These are phyloP conservation scores for Eurytemora carolleeae DNA, from an alignment of 1,140 invertebrate genomes.

Conservation along the genomic window DNA sequence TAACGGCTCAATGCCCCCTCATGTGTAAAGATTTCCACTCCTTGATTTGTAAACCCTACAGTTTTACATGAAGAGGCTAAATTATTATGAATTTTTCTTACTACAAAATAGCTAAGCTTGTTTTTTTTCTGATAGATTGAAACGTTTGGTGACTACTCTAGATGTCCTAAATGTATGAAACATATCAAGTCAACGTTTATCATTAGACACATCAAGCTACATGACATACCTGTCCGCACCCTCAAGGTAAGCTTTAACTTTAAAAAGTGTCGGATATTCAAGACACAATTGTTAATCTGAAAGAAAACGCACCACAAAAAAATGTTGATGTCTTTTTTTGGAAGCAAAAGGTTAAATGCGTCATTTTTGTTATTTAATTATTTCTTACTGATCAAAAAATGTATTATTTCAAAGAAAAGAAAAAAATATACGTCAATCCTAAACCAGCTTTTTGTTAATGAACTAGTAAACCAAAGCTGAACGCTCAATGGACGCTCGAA, in stretches of 20 bases:
- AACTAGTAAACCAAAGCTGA: neutral
- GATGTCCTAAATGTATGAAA: slow-evolving; percentile 1
- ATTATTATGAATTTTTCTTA: too few species aligned
- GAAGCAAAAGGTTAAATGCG: too few species aligned
- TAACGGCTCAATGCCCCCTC: too few species aligned
- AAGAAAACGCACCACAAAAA: neutral
- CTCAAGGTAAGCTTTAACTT: neutral
- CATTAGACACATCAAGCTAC: slow-evolving; percentile 7
- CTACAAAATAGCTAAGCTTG: neutral
- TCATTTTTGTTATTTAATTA: too few species aligned
- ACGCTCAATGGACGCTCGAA: neutral
- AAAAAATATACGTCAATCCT: too few species aligned
- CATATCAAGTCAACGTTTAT: slow-evolving; percentile 11
- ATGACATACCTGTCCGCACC: neutral
- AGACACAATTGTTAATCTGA: neutral
- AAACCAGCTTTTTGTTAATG: neutral
- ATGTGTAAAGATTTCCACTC: too few species aligned
- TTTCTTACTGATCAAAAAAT: too few species aligned
- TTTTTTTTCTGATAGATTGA: slow-evolving; percentile 5
- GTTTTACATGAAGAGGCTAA: too few species aligned
- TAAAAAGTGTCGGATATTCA: neutral
- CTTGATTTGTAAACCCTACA: too few species aligned
- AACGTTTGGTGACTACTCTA: slow-evolving; percentile 4
- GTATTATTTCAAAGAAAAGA: too few species aligned
- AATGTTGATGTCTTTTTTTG: too few species aligned